A percentile compares a stretch with the other conserved stretches of the same genome.
Conservation (phyloP, 2,113 vertebrate species). For the Siniperca chuatsi region DNA sequence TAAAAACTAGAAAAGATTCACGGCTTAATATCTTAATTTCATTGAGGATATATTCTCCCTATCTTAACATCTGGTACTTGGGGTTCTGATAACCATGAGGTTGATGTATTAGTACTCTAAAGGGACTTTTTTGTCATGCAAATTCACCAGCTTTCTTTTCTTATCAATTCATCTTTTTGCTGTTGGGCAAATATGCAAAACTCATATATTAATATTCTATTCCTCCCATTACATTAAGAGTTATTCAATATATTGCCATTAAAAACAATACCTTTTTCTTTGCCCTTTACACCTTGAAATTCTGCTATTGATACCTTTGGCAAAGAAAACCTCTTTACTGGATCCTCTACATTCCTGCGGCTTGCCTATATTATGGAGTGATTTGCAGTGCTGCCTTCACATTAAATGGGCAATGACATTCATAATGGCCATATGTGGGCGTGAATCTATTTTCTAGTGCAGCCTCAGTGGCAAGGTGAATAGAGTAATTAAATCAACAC, state of each 20-base stretch:
- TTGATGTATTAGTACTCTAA: slow-evolving; percentile 61
- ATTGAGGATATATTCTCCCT: slow-evolving; percentile 44
- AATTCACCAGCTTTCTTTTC: slow-evolving; percentile 69
- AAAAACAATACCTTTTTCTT: slow-evolving; percentile 66
- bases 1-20: slow-evolving; percentile 24
- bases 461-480: slow-evolving; percentile 43
- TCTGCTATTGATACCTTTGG: slow-evolving; percentile 56
- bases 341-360: slow-evolving; percentile 49
- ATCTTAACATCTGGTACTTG: slow-evolving; percentile 63
- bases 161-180: slow-evolving; percentile 74
- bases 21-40: slow-evolving; percentile 53
- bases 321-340: slow-evolving; percentile 51
- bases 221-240: slow-evolving; percentile 60
- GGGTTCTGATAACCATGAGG: slow-evolving; percentile 59
- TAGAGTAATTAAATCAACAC: slow-evolving; percentile 77
- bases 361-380: slow-evolving; percentile 52
- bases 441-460: slow-evolving; percentile 47
- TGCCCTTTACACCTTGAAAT: slow-evolving; percentile 48
- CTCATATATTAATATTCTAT: slow-evolving; percentile 66
- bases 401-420: slow-evolving; percentile 62
- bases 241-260: slow-evolving; percentile 52
- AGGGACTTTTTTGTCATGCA: slow-evolving; percentile 73
- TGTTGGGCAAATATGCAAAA: slow-evolving; percentile 77
- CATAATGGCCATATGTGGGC: slow-evolving; percentile 56
- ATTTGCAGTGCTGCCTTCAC: slow-evolving; percentile 59